Evolutionary conservation across 2,888 invertebrate genomes (phyloP), one percentile per base, ranked within the genome.

Genomic region (Andrena bicolor): DNA sequence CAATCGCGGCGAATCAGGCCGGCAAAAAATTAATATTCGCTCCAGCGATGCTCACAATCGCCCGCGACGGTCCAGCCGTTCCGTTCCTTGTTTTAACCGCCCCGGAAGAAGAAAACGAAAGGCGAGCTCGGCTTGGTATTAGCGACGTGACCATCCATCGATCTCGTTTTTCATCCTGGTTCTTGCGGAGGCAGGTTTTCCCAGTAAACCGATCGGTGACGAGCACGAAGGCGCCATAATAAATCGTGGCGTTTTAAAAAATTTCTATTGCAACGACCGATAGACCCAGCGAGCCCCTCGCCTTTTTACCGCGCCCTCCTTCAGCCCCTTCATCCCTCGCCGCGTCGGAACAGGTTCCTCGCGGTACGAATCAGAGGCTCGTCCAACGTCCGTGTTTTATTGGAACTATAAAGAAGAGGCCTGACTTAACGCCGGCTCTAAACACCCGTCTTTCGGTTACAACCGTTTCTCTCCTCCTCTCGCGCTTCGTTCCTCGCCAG

Each of bases 321-420:
- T 13, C 35, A 26, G 41, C 26, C 20, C 48, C 58, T 13, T 16
- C 32, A 0, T 7, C 51, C 58, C 41, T 48, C 35, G 7, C 8
- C 60, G 48, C 28, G 65, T 60, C n/a, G 58, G 65, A 86, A 86
- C 87, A 76, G 80, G 87, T 84, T 86, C 82, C 69, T n/a, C 75
- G 35, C 51, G 28, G 49, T 35, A 16, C 61, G 20, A 73, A 81
- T 81, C 80, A 32, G 20, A 63, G 63, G 70, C 53, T 75, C 68
- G 65, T 81, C 72, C 73, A 75, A 73, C 60, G 64, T 26, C 28
- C 28, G 69, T 51, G 49, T 68, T 87, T 88, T 78, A 87, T 88
- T 86, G 63, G 49, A 71, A 56, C 69, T 63, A 58, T 76, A 84
- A 88, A 80, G 48, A 60, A n/a, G 32, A 66, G 61, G 53, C 20